A percentile compares a stretch with the other conserved stretches of the same genome.
Conservation (phyloP, 2,113 vertebrate genomes). For the Telmatochromis brachygnathus region DNA sequence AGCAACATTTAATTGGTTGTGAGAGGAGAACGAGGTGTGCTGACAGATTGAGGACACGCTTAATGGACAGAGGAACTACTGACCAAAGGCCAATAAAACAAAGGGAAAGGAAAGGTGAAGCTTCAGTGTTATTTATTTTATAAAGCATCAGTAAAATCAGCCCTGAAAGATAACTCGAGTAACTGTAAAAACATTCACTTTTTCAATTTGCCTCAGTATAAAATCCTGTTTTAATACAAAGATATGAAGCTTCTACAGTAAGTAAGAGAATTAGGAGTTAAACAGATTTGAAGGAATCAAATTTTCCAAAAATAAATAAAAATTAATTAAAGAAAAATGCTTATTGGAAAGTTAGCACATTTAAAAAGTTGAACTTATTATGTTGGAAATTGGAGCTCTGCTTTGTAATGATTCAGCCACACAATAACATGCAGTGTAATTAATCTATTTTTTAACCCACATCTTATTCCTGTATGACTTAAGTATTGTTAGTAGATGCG, state of each 20-base stretch:
- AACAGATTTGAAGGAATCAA: not conserved
- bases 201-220: slow-evolving; percentile 38
- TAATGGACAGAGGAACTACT: not conserved
- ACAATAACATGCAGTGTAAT: slow-evolving; percentile 37
- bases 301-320: not conserved
- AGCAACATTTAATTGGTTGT: not conserved
- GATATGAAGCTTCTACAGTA: slow-evolving; percentile 37
- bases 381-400: not conserved
- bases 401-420: not conserved
- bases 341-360: not conserved
- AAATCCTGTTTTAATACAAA: slow-evolving; percentile 65
- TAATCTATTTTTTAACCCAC: not conserved
- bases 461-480: not conserved
- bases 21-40: not conserved
- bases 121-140: slow-evolving; percentile 53
- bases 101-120: slow-evolving; percentile 28
- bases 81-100: slow-evolving; percentile 17
- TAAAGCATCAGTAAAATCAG: slow-evolving; percentile 63
- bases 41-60: not conserved
- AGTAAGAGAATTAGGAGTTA: slow-evolving; percentile 31
- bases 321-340: not conserved
- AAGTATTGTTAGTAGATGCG: slow-evolving; percentile 13
- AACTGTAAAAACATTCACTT: slow-evolving; percentile 42
- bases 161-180: slow-evolving; percentile 45
- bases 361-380: not conserved